Evolutionary conservation across 2,888 invertebrate species (phyloP), one percentile per base, ranked within the genome.

Genomic region (Cinara cedri): DNA sequence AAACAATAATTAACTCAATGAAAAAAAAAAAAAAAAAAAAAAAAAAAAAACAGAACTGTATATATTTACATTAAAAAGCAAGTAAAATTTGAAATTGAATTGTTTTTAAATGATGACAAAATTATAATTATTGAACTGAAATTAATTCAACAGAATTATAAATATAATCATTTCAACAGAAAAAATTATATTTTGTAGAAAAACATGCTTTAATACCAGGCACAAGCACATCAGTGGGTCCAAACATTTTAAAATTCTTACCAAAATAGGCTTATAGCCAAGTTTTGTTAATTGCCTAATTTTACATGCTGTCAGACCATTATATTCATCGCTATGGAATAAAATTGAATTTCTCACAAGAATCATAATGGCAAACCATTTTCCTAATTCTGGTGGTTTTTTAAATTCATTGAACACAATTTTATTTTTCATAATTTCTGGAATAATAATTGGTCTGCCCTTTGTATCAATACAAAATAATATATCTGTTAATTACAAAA

Each of bases 231-330:
- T n/a, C n/a, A n/a, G n/a, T n/a, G n/a, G n/a, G n/a, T n/a, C n/a
- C n/a, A n/a, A n/a, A n/a, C n/a, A n/a, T n/a, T n/a, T 2, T 46
- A 34, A 26, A 26, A 34, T 1, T 24, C 51, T 70, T 60, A 81
- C 70, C 49, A 71, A 13, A 54, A 76, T 81, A 13, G 78, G 78
- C 16, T 70, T 71, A 46, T 78, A 81, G 3, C 81, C 81, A 44
- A 81, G 63, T 54, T 26, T 62, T 19, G 70, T 76, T 14, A 78
- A 13, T 46, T 81, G 81, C 10, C 78, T 68, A 14, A 81, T 51
- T 62, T 81, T 81, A 63, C 76, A 81, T 1, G 14, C 8, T 34
- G 66, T 70, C 8, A 70, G 19, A 13, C 81, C 81, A 54, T 55
- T 81, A 8, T 26, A 34, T 21, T 60, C 34, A 57, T 63, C n/a